phyloP scores from a whole-genome alignment of 2,888 invertebrate genomes.

The Sinhomidia bicolor region DNA sequence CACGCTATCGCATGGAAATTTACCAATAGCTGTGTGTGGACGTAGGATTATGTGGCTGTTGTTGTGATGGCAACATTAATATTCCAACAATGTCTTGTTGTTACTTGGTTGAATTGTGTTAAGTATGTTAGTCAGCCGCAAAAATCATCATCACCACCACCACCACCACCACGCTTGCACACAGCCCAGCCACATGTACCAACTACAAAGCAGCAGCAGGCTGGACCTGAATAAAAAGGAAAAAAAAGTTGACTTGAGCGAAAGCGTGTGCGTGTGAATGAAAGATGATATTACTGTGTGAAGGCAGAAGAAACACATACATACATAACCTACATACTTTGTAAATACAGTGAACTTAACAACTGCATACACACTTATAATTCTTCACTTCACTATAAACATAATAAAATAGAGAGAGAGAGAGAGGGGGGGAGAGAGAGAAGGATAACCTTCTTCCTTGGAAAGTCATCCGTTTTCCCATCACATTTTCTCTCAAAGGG shows the following conservation, averaged over 20 bases:
- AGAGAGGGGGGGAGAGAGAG: too few relatives aligned
- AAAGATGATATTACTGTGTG: not conserved
- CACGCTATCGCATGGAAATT: too few relatives aligned
- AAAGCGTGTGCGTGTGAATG: not conserved
- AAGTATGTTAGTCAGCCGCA: conserved; percentile 42
- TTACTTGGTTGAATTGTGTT: conserved; percentile 56
- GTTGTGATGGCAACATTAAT: not conserved
- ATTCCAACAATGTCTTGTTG: conserved; percentile 15
- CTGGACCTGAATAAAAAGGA: too few relatives aligned
- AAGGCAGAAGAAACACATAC: not conserved
- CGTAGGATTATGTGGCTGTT: too few relatives aligned
- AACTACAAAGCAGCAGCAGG: not conserved
- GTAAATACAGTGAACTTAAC: too few relatives aligned
- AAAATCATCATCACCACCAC: conserved; percentile 20
- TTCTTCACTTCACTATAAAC: not conserved
- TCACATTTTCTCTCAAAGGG: conserved; percentile 52
- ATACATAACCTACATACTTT: too few relatives aligned
- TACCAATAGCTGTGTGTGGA: too few relatives aligned
- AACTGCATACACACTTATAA: not conserved
- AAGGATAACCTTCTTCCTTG: not conserved
- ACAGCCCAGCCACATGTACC: not conserved
- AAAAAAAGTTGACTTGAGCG: not conserved
- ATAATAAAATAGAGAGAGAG: not conserved
- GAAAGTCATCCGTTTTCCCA: conserved; percentile 28
- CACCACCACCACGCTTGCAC: not conserved